phyloP scores from a whole-genome alignment of 2,113 vertebrate species.

The Myodes glareolus region DNA sequence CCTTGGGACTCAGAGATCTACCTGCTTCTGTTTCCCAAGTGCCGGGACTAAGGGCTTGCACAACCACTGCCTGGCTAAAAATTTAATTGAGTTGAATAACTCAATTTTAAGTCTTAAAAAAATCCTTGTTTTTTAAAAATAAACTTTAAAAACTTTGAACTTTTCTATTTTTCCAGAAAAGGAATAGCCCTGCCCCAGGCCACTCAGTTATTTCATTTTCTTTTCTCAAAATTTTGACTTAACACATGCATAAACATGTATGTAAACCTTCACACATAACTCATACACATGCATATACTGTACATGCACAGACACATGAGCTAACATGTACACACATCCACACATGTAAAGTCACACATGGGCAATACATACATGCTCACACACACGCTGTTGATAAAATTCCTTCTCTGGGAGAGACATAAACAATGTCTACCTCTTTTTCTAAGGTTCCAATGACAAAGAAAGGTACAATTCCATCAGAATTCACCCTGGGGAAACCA shows the following conservation, averaged over 20 bases:
- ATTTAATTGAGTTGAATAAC: not conserved
- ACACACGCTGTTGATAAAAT: not conserved
- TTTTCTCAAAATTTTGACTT: not conserved
- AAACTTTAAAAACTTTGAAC: not conserved
- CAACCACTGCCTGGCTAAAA: not conserved
- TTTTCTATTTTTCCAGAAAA: not conserved
- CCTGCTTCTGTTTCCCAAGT: too few species aligned
- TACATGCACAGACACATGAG: not conserved
- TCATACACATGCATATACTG: not conserved
- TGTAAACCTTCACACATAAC: not conserved
- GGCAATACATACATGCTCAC: not conserved
- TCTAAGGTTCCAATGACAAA: not conserved
- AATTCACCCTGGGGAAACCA: not conserved
- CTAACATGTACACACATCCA: not conserved
- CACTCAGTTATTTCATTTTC: not conserved
- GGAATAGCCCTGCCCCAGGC: not conserved
- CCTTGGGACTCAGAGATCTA: too few species aligned
- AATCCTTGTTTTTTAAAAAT: not conserved
- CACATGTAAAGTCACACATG: too few species aligned
- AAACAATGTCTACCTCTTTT: not conserved
- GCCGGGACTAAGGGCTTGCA: too few species aligned
- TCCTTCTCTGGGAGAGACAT: not conserved
- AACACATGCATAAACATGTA: not conserved
- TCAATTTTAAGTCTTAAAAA: conserved; percentile 1
- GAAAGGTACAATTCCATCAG: not conserved